Evolutionary conservation across 2,888 invertebrate species (phyloP), one percentile per base, ranked within the genome.

Genomic region (Syritta pipiens): DNA sequence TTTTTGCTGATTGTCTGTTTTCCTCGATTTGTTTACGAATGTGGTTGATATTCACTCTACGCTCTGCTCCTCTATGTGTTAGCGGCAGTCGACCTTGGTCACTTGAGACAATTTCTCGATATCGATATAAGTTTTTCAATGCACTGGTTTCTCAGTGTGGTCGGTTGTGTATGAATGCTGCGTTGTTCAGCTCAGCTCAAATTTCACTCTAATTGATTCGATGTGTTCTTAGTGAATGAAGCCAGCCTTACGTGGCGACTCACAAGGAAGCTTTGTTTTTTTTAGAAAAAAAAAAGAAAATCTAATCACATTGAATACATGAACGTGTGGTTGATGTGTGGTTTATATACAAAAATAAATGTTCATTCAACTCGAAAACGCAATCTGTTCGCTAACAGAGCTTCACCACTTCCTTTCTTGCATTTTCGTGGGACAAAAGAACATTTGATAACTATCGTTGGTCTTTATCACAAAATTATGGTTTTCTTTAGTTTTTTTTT

Each of bases 271-370:
- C 35, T 30, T 69, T 17, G n/a, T n/a, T n/a, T n/a, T n/a, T n/a
- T n/a, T n/a, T n/a, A n/a, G n/a, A n/a, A n/a, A n/a, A n/a, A n/a
- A n/a, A n/a, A n/a, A n/a, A n/a, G n/a, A n/a, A n/a, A n/a, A 17
- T 32, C 12, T 35, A 28, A n/a, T 44, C 37, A 30, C 17, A 24
- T 40, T 4, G 6, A n/a, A 12, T 22, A n/a, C n/a, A n/a, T n/a
- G n/a, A n/a, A n/a, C n/a, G 10, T 71, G 76, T 46, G 76, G 76
- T 77, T 6, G 30, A 9, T 77, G n/a, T n/a, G 76, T 59, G 76
- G 76, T 77, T 32, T 35, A 53, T 63, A 37, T 59, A 14, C 35
- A 37, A 17, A 46, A 24, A n/a, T n/a, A 44, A 57, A 30, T 49
- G 37, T 55, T 37, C 10, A 22, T 48, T 55, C 37, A 62, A 48